Evolutionary conservation across 1,140 invertebrate genomes (phyloP).

Genomic region (Aricia agestis): DNA sequence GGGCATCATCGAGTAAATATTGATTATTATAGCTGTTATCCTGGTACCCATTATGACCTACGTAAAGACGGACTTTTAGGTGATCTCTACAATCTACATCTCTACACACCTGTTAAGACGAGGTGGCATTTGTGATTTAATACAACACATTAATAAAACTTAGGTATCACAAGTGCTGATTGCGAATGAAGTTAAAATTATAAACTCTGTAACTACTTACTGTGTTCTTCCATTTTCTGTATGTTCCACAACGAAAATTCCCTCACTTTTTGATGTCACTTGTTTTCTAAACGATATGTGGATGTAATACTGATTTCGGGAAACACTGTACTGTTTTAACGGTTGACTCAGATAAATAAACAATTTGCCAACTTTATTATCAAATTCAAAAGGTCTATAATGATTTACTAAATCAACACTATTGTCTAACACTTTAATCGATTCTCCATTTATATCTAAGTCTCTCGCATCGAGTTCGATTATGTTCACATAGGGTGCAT

Average conservation of each 20-base stretch:
- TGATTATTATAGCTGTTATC: no score
- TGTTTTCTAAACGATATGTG: conserved; percentile 49
- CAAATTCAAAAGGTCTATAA: conserved; percentile 50
- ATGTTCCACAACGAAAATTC: conserved; percentile 51
- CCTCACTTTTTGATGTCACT: conserved; percentile 40
- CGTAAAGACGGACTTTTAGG: no score
- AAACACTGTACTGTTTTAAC: conserved; percentile 47
- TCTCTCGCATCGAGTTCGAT: conserved; percentile 60
- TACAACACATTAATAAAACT: no score
- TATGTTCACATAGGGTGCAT: conserved; percentile 50
- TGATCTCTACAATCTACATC: no score
- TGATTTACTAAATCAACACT: conserved; percentile 46
- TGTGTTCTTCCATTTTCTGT: conserved; percentile 35
- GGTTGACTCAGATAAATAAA: conserved; percentile 55
- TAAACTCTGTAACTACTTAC: conserved; percentile 37
- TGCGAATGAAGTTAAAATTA: no score
- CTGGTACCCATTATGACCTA: no score
- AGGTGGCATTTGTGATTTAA: no score
- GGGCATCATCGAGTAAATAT: no score
- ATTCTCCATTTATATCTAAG: conserved; percentile 46
- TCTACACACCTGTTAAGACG: no score
- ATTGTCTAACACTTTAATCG: conserved; percentile 47
- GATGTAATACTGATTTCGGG: conserved; percentile 48
- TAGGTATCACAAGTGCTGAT: no score
- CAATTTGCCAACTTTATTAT: conserved; percentile 48